Conservation (phyloP, 2,888 invertebrate species). For the Spodoptera exigua region DNA sequence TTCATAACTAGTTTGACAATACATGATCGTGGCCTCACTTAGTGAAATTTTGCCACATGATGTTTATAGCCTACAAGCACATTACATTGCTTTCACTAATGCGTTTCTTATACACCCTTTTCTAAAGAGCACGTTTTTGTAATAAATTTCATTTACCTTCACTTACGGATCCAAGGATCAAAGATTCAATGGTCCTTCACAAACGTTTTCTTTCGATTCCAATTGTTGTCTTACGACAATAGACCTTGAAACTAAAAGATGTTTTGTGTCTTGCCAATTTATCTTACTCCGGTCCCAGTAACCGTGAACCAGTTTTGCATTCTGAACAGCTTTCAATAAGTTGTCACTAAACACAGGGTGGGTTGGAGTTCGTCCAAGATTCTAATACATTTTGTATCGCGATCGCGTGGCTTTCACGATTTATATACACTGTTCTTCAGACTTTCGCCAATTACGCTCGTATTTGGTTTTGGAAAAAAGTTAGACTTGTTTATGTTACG, state of each 20-base stretch:
- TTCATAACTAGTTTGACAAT: conserved; percentile 16
- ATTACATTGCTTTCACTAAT: not conserved
- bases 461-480: conserved; percentile 25
- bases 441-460: conserved; percentile 3
- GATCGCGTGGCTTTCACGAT: conserved; percentile 20
- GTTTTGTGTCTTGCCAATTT: conserved; percentile 31
- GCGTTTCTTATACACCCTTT: not conserved
- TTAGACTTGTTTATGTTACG: conserved; percentile 15
- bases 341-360: conserved; percentile 40
- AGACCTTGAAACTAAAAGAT: conserved; percentile 35
- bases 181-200: conserved; percentile 2
- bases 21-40: conserved; percentile 7
- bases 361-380: conserved; percentile 52
- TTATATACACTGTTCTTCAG: conserved; percentile 23
- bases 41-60: conserved; percentile 6
- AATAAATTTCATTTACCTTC: not conserved
- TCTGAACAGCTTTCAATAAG: conserved; percentile 36
- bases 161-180: not conserved
- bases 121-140: not conserved
- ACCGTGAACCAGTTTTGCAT: conserved; percentile 47
- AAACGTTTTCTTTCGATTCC: not conserved
- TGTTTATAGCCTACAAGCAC: not conserved
- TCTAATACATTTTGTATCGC: conserved; percentile 43
- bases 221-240: conserved; percentile 10
- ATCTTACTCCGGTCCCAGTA: conserved; percentile 36